Evolutionary conservation across 2,888 invertebrate genomes (phyloP), one percentile per base, ranked within the genome.

Genomic region (Melinopterus prodromus): DNA sequence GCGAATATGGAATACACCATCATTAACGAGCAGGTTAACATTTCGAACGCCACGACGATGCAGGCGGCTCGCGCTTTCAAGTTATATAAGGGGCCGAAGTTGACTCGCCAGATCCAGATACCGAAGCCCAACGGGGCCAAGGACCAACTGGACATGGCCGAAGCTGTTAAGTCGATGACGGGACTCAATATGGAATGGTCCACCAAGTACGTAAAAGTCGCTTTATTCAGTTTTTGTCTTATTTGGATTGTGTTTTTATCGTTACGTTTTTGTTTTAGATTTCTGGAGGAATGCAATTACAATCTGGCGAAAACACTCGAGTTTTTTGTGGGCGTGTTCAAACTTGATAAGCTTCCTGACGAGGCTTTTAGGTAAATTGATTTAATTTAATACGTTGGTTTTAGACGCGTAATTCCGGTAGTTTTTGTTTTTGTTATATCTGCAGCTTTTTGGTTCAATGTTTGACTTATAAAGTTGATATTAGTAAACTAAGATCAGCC

Each of bases 21-120:
- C 78, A 86, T 90, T 2, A 94, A 95, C 85, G 95, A 95, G 85
- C 91, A 93, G 90, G 84, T 94, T 12, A 91, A 92, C 85, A 90
- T 95, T 86, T 91, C 92, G 70, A 91, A 89, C 82, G 88, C 88
- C 14, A 83, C 88, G 1, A 84, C 85, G 5, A 69, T 78, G 53
- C 87, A 88, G 81, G 83, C 85, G 37, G 71, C 82, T 6, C 83
- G 82, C 16, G 84, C 86, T n/a, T 88, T 88, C 81, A 86, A 84
- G 79, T 77, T 84, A 15, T 78, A 84, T 6, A 84, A 83, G 76
- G 80, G 83, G 1, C 82, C 85, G 6, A 81, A 82, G 70, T 16
- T 80, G 6, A 35, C 35, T 2, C 75, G 80, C 9, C 77, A 82
- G 36, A 38, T 81, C 16, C 75, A 77, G 35, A 75, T 85, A 70